Percentiles rank a stretch among this genome's conserved stretches.
These are phyloP conservation scores for Herpetotheres cachinnans DNA, from an alignment of 2,113 vertebrate genomes.

Conservation along the genomic window DNA sequence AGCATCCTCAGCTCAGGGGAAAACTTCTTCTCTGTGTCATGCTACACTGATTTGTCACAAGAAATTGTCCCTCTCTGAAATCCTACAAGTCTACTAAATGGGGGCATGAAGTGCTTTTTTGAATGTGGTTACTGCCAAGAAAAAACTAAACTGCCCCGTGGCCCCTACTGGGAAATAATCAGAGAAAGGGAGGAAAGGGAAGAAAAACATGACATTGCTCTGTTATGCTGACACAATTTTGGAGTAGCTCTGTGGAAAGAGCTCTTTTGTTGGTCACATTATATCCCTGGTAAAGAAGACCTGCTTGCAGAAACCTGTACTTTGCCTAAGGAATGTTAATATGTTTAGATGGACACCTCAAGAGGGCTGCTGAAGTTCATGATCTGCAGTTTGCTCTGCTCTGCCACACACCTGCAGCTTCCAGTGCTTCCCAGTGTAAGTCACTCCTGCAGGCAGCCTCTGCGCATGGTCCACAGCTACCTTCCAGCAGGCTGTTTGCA, in stretches of 20 bases:
- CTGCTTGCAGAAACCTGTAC: neutral
- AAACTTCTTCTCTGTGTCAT: neutral
- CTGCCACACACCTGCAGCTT: neutral
- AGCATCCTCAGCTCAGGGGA: neutral
- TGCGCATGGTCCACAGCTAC: fast-evolving
- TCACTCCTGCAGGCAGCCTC: neutral
- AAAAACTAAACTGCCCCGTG: neutral
- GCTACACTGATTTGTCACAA: neutral
- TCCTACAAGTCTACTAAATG: neutral
- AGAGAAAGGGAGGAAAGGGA: neutral
- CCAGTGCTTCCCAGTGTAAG: fast-evolving
- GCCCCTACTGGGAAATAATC: neutral
- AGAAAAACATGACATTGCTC: neutral
- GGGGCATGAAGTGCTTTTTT: neutral
- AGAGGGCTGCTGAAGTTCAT: neutral
- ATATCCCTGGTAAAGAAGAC: neutral
- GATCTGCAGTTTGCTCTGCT: neutral
- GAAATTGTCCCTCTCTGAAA: neutral
- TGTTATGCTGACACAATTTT: neutral
- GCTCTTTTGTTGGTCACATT: neutral
- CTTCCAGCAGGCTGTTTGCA: neutral
- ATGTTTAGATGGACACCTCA: neutral
- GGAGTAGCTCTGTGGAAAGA: neutral
- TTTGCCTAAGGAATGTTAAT: neutral
- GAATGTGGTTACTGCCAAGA: neutral